Conservation (phyloP, 2,113 vertebrate species). For the Cnemophilus loriae region DNA sequence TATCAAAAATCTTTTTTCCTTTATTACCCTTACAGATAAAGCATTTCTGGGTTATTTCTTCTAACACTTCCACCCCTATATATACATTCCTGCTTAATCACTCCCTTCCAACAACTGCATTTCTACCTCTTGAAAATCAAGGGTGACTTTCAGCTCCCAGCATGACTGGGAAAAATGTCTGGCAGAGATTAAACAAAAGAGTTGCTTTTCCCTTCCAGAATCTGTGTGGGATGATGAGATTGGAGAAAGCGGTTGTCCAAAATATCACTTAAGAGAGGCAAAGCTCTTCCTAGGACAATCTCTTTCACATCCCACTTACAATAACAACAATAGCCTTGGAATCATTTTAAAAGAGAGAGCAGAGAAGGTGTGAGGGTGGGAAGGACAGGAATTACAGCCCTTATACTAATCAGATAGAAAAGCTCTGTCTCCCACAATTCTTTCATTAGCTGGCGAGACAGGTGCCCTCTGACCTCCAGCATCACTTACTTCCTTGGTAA, state of each 20-base stretch:
- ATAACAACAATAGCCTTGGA: neutral
- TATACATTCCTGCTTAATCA: neutral
- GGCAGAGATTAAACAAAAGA: neutral
- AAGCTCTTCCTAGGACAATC: constrained; percentile 16
- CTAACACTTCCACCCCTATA: neutral
- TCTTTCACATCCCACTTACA: constrained; percentile 20
- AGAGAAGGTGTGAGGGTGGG: constrained; percentile 40
- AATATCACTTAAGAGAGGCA: neutral
- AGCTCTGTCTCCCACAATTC: constrained; percentile 61
- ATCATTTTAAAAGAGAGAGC: constrained; percentile 28
- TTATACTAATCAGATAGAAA: constrained; percentile 69
- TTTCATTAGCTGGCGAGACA: constrained; percentile 69
- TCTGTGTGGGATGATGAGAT: constrained; percentile 12
- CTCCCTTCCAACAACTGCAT: neutral
- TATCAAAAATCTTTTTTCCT: neutral
- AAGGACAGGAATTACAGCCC: constrained; percentile 45
- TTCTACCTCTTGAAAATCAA: constrained; percentile 4
- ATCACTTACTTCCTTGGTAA: constrained; percentile 70
- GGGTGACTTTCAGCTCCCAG: constrained; percentile 17
- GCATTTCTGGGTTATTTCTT: neutral
- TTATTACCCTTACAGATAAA: neutral
- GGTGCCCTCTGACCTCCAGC: constrained; percentile 57
- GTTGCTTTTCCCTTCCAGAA: constrained; percentile 14
- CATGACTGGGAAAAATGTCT: neutral
- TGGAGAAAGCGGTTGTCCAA: constrained; percentile 22